Percentiles rank a stretch among this genome's conserved stretches.
Conservation (phyloP, 2,113 vertebrate species). For the Barbus barbus region DNA sequence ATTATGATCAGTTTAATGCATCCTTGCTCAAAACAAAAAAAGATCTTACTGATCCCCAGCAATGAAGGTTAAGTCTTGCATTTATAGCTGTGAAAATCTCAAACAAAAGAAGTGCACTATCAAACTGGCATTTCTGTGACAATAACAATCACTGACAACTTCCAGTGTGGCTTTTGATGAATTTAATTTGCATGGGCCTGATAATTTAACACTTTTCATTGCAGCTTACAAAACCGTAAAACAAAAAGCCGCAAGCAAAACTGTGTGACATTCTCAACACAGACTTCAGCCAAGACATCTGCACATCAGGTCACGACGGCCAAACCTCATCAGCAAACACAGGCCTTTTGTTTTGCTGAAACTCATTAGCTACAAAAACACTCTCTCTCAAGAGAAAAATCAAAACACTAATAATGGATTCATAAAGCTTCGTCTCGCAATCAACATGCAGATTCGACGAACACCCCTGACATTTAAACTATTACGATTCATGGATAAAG, state of each 20-base stretch:
- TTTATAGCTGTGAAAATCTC: no score
- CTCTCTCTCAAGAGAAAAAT: background rate
- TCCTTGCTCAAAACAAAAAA: background rate
- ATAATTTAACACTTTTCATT: background rate
- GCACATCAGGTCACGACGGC: background rate
- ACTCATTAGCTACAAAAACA: constrained; percentile 13
- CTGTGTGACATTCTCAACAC: background rate
- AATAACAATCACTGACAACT: background rate
- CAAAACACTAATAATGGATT: constrained; percentile 36
- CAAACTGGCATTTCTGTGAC: no score
- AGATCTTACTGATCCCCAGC: no score
- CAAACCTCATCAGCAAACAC: constrained; percentile 17
- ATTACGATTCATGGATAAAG: background rate
- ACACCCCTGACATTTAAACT: constrained; percentile 35
- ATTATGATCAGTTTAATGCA: background rate
- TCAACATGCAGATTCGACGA: background rate
- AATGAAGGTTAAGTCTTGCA: background rate
- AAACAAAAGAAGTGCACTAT: background rate
- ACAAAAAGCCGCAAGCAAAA: background rate
- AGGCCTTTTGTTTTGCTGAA: background rate
- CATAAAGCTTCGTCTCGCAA: constrained; percentile 15
- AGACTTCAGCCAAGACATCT: background rate
- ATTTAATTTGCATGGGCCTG: background rate
- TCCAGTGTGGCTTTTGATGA: background rate
- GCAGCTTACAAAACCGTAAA: no score